Conservation (phyloP, 1,140 invertebrate species). For the Ylistrum balloti region DNA sequence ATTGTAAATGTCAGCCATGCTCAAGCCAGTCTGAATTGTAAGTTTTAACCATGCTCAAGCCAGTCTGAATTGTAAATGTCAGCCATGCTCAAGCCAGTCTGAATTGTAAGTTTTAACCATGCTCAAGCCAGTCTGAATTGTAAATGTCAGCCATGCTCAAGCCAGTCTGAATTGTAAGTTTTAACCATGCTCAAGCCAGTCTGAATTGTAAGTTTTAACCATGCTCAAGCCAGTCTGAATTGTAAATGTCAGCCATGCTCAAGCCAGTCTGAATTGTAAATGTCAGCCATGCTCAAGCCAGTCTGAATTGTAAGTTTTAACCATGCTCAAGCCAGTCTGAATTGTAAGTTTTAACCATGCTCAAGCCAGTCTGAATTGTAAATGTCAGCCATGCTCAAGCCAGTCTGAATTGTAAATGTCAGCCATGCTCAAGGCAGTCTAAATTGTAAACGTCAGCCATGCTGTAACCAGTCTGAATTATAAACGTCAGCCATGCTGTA, state of each 20-base stretch:
- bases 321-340: neutral
- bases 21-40: neutral
- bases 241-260: neutral
- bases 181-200: neutral
- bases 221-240: neutral
- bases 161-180: neutral
- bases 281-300: neutral
- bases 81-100: neutral
- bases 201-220: neutral
- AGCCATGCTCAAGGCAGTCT: neutral
- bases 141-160: neutral
- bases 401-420: neutral
- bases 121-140: neutral
- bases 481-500: neutral
- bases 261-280: neutral
- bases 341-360: neutral
- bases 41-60: neutral
- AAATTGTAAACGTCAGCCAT: neutral
- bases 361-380: slow-evolving; percentile 80
- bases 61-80: neutral
- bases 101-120: neutral
- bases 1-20: neutral
- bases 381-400: slow-evolving; percentile 45
- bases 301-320: neutral
- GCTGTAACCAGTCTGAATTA: neutral